Conservation (phyloP, 2,888 invertebrate species). For the Chrysolina americana region DNA sequence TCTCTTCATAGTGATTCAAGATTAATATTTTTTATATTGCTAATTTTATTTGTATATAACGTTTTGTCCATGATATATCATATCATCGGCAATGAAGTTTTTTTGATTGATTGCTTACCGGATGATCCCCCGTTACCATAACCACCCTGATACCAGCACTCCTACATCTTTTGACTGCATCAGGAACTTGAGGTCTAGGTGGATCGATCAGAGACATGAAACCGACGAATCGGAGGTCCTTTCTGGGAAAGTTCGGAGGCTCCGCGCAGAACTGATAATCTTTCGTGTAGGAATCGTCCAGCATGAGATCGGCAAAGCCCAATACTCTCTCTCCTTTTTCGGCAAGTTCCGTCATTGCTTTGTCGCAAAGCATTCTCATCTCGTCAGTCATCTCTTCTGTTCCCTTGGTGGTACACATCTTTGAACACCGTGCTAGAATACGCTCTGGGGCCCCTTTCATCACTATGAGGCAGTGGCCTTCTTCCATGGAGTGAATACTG, state of each 20-base stretch:
- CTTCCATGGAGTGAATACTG: conserved; percentile 77
- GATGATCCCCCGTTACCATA: conserved; percentile 89
- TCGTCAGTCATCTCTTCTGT: conserved; percentile 72
- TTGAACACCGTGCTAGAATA: conserved; percentile 78
- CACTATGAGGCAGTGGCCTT: conserved; percentile 74
- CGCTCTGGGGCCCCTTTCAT: conserved; percentile 86
- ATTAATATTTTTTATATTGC: too few species aligned
- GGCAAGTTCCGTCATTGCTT: conserved; percentile 85
- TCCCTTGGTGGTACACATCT: conserved; percentile 73
- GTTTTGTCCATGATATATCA: too few species aligned
- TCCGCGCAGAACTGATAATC: conserved; percentile 76
- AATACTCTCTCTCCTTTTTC: conserved; percentile 83
- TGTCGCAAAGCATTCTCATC: conserved; percentile 75
- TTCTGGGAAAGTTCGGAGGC: conserved; percentile 79
- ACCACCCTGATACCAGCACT: conserved; percentile 85
- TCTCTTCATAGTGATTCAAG: too few species aligned
- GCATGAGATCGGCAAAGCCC: conserved; percentile 83
- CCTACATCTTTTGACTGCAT: conserved; percentile 79
- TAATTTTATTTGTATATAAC: too few species aligned
- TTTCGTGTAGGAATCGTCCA: conserved; percentile 72
- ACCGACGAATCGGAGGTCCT: conserved; percentile 76
- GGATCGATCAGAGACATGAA: conserved; percentile 79
- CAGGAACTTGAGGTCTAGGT: conserved; percentile 77
- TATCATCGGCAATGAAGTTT: background rate
- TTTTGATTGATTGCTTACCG: conserved; percentile 68